These are phyloP conservation scores for Polydrusus cervinus DNA, from an alignment of 2,888 invertebrate genomes.

Conservation along the genomic window DNA sequence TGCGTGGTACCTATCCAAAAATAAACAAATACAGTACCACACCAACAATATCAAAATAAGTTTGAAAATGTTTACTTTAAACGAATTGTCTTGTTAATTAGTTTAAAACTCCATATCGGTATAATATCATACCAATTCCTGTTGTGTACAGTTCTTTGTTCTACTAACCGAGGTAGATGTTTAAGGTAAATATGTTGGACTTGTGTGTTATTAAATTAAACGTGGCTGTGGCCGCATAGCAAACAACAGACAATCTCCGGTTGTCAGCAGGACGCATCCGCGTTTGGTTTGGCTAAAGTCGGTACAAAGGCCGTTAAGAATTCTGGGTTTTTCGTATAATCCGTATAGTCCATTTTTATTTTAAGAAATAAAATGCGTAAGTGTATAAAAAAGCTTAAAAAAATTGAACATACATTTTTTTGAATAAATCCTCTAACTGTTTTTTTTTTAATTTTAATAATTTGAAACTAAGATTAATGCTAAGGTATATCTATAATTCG, in stretches of 20 bases:
- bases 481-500: too few species aligned
- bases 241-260: conserved; percentile 70
- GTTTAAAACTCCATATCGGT: conserved; percentile 32
- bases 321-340: background rate
- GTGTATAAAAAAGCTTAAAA: too few species aligned
- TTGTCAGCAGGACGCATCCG: conserved; percentile 61
- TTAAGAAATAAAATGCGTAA: too few species aligned
- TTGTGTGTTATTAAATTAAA: conserved; percentile 64
- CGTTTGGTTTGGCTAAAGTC: conserved; percentile 30
- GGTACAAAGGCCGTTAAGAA: conserved; percentile 16
- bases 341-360: too few species aligned
- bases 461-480: too few species aligned
- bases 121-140: conserved; percentile 29
- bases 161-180: conserved; percentile 61
- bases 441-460: too few species aligned
- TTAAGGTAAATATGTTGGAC: conserved; percentile 63
- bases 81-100: conserved; percentile 44
- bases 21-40: background rate
- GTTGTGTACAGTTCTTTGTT: conserved; percentile 56
- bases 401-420: too few species aligned
- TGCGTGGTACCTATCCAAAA: background rate
- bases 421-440: too few species aligned
- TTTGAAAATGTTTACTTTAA: conserved; percentile 27
- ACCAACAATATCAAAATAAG: background rate
- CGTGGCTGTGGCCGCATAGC: conserved; percentile 63